Percentiles rank a stretch among this genome's conserved stretches.
phyloP scores from a whole-genome alignment of 2,888 invertebrate genomes.

The Sisyra nigra region DNA sequence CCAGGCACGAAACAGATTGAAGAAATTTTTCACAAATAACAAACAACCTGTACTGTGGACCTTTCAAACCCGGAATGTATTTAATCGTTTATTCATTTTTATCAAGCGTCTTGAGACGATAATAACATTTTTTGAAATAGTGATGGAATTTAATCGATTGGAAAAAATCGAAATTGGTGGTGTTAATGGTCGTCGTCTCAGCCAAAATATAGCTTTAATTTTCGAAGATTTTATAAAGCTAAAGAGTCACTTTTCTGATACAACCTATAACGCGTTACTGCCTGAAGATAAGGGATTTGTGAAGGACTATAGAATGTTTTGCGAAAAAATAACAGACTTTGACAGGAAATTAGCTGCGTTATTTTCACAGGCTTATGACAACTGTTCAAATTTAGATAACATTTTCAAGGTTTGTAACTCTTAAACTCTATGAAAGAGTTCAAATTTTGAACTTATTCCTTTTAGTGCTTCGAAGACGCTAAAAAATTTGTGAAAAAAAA shows the following conservation, averaged over 20 bases:
- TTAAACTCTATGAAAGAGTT: too few relatives aligned
- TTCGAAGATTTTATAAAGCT: slow-evolving; percentile 23
- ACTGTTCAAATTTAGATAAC: slow-evolving; percentile 50
- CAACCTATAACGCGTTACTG: slow-evolving; percentile 59
- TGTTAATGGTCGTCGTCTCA: slow-evolving; percentile 19
- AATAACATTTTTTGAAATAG: slow-evolving; percentile 54
- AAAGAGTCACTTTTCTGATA: slow-evolving; percentile 30
- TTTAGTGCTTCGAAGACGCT: too few relatives aligned
- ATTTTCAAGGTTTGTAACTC: slow-evolving; percentile 35
- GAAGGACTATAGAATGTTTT: slow-evolving; percentile 44
- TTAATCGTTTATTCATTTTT: slow-evolving; percentile 47
- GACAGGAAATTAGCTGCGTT: slow-evolving; percentile 66
- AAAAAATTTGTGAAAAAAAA: too few relatives aligned
- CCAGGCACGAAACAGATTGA: slow-evolving; percentile 29
- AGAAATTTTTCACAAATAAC: slow-evolving; percentile 28
- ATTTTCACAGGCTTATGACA: slow-evolving; percentile 65
- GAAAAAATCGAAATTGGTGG: slow-evolving; percentile 48
- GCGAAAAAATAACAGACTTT: slow-evolving; percentile 44
- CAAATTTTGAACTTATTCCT: too few relatives aligned
- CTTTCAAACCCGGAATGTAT: slow-evolving; percentile 55
- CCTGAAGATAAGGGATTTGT: slow-evolving; percentile 50
- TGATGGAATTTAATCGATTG: slow-evolving; percentile 67
- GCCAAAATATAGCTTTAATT: slow-evolving; percentile 8
- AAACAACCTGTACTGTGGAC: slow-evolving; percentile 52
- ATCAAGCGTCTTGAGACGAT: slow-evolving; percentile 45